Conservation (phyloP, 2,797 vertebrate species). For the Leptodactylus fallax region DNA sequence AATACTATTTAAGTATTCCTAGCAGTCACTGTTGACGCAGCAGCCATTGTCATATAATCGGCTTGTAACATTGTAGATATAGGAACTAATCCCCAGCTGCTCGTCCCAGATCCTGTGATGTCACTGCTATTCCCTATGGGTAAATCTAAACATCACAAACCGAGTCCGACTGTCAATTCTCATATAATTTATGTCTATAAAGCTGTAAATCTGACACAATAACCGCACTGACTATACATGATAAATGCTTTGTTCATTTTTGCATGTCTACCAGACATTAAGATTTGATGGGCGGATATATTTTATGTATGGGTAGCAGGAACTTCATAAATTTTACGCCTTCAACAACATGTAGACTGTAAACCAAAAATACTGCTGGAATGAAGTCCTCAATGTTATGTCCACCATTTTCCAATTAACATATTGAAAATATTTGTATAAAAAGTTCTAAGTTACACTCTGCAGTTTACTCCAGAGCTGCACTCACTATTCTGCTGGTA, state of each 20-base stretch:
- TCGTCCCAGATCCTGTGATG: not conserved
- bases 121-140: not conserved
- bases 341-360: not conserved
- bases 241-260: not conserved
- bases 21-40: not conserved
- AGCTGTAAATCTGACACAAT: slow-evolving; percentile 16
- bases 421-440: too few species aligned
- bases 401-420: too few species aligned
- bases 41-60: slow-evolving; percentile 4
- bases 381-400: too few species aligned
- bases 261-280: too few species aligned
- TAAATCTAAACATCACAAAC: not conserved
- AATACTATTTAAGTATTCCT: not conserved
- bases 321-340: not conserved
- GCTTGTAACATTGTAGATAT: not conserved
- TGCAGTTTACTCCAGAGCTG: too few species aligned
- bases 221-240: too few species aligned
- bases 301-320: not conserved
- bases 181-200: slow-evolving; percentile 31
- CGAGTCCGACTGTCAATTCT: not conserved
- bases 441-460: too few species aligned
- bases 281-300: not conserved
- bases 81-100: slow-evolving; percentile 7
- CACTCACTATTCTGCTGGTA: too few species aligned
- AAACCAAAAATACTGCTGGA: too few species aligned